Conservation (phyloP, 2,797 vertebrate species). For the Cyclopterus lumpus region DNA sequence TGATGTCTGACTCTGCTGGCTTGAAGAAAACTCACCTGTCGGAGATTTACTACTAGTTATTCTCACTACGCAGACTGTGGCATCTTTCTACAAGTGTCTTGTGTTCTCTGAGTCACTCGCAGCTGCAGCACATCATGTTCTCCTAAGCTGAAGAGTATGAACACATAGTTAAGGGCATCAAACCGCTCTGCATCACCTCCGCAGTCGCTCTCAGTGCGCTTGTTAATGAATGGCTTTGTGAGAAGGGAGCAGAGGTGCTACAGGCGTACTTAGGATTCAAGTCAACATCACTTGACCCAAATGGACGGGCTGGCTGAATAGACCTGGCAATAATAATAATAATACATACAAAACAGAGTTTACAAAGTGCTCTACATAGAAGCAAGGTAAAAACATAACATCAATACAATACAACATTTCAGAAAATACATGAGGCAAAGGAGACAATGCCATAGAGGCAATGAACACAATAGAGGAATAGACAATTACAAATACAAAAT, state of each 20-base stretch:
- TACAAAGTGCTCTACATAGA: no score
- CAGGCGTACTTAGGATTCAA: conserved; percentile 64
- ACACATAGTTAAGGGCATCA: conserved; percentile 27
- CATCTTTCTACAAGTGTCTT: conserved; percentile 17
- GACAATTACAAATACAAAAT: no score
- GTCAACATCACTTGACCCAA: conserved; percentile 69
- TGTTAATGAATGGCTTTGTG: conserved; percentile 57
- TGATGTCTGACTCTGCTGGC: conserved; percentile 48
- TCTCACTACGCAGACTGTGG: conserved; percentile 27
- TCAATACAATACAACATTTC: no score
- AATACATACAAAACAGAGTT: no score
- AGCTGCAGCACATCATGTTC: not conserved
- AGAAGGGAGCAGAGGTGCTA: conserved; percentile 42
- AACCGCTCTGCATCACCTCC: conserved; percentile 2
- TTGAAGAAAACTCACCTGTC: conserved; percentile 48
- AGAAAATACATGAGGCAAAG: no score
- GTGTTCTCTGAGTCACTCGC: conserved; percentile 18
- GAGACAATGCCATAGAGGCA: no score
- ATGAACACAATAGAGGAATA: no score
- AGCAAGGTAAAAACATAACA: no score
- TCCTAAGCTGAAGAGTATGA: conserved; percentile 13
- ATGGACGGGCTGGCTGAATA: conserved; percentile 23
- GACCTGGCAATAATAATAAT: conserved; percentile 54
- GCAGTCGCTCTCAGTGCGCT: not conserved
- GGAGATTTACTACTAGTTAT: conserved; percentile 32